phyloP scores from a whole-genome alignment of 2,113 vertebrate species.

The Zosterops lateralis region DNA sequence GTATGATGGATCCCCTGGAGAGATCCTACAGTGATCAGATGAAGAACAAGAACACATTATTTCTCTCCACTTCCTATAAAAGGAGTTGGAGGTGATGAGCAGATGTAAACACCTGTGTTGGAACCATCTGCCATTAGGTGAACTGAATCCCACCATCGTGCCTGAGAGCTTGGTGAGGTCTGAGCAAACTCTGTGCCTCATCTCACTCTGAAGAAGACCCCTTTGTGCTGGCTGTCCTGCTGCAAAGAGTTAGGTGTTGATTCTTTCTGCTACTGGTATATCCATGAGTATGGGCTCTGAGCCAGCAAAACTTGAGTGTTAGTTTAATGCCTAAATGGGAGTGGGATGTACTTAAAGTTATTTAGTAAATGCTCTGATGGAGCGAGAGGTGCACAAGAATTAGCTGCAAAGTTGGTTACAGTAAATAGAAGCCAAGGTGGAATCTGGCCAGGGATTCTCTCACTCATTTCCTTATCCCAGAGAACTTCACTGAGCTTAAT shows the following conservation, averaged over 20 bases:
- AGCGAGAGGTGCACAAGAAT: background rate
- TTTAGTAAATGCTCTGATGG: background rate
- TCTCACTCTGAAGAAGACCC: background rate
- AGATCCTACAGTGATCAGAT: background rate
- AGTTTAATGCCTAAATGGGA: background rate
- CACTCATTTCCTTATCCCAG: slow-evolving; percentile 10
- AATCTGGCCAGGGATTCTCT: slow-evolving; percentile 40
- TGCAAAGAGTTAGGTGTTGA: background rate
- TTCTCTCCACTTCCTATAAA: background rate
- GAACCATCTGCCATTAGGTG: background rate
- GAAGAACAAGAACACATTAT: background rate
- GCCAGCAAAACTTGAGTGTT: slow-evolving; percentile 14
- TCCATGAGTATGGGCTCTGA: background rate
- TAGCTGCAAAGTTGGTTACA: background rate
- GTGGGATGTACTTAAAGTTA: background rate
- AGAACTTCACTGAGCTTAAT: slow-evolving; percentile 20
- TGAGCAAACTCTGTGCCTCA: background rate
- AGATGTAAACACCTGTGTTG: background rate
- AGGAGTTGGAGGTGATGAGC: background rate
- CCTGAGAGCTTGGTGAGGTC: background rate
- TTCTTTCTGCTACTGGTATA: background rate
- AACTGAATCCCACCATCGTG: background rate
- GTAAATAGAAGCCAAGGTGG: slow-evolving; percentile 14
- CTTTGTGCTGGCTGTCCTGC: background rate
- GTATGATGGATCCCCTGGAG: background rate